phyloP scores from a whole-genome alignment of 2,888 invertebrate species.

The Cylloceria caligata region DNA sequence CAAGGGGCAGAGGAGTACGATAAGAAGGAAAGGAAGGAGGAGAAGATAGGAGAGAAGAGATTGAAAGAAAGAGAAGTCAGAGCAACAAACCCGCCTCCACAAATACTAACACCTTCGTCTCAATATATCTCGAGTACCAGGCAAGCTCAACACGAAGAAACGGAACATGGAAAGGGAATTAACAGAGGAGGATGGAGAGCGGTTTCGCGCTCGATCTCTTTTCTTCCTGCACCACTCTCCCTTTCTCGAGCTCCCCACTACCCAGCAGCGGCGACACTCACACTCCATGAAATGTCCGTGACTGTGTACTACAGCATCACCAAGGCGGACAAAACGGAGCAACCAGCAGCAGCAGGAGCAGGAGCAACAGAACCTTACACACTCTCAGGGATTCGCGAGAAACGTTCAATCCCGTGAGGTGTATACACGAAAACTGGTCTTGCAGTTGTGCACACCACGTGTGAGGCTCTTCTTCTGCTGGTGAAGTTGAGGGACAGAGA shows the following conservation, averaged over 20 bases:
- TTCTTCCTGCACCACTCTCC: constrained; percentile 58
- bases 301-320: constrained; percentile 2
- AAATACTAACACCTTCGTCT: constrained; percentile 70
- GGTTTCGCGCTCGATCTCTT: constrained; percentile 47
- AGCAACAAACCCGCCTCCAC: constrained; percentile 75
- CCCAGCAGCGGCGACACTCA: constrained; percentile 15
- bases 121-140: constrained; percentile 65
- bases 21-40: constrained; percentile 27
- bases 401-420: constrained; percentile 55
- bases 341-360: constrained; percentile 23
- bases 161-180: constrained; percentile 27
- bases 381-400: constrained; percentile 44
- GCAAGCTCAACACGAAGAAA: constrained; percentile 40
- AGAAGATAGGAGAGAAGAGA: constrained; percentile 41
- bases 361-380: no score
- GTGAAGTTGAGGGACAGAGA: background rate
- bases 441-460: constrained; percentile 40
- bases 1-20: constrained; percentile 4
- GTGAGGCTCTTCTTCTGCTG: constrained; percentile 6
- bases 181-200: constrained; percentile 55
- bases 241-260: constrained; percentile 46
- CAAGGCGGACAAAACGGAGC: background rate
- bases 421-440: constrained; percentile 50
- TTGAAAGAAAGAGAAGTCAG: constrained; percentile 59
- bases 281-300: background rate